These are phyloP conservation scores for Alligator sinensis DNA, from an alignment of 2,113 vertebrate species.

Conservation along the genomic window DNA sequence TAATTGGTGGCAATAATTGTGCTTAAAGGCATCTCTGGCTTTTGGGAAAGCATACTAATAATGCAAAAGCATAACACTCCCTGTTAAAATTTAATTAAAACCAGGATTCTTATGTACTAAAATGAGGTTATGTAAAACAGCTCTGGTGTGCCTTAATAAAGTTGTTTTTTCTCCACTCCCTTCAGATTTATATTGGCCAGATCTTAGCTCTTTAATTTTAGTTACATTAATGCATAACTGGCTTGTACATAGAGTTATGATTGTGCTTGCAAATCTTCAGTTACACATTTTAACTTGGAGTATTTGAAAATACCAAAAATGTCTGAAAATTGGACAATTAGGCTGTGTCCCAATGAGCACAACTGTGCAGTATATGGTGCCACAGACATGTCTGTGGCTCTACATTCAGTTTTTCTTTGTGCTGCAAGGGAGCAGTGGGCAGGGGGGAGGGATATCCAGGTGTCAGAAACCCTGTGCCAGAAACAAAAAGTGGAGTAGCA, in stretches of 20 bases:
- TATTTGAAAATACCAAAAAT: not conserved
- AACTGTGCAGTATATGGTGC: no score
- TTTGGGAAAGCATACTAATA: not conserved
- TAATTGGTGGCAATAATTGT: not conserved
- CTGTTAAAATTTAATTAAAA: rapidly evolving
- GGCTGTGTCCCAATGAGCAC: no score
- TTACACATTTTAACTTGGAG: not conserved
- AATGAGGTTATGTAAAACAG: not conserved
- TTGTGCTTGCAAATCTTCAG: not conserved
- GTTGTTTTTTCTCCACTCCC: not conserved
- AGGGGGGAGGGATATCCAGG: no score
- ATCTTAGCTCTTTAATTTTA: not conserved
- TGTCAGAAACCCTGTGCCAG: no score
- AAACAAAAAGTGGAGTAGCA: no score
- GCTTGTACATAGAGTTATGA: not conserved
- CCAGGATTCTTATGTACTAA: not conserved
- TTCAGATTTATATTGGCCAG: not conserved
- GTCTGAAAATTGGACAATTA: not conserved
- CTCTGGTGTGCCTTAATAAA: rapidly evolving
- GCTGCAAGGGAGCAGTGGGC: no score
- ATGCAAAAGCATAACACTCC: not conserved
- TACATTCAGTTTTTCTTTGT: no score
- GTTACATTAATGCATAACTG: not conserved
- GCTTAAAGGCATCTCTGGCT: not conserved
- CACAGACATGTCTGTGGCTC: no score